Evolutionary conservation across 2,113 vertebrate species (phyloP), one percentile per base, ranked within the genome.

Genomic region (Heptranchias perlo): DNA sequence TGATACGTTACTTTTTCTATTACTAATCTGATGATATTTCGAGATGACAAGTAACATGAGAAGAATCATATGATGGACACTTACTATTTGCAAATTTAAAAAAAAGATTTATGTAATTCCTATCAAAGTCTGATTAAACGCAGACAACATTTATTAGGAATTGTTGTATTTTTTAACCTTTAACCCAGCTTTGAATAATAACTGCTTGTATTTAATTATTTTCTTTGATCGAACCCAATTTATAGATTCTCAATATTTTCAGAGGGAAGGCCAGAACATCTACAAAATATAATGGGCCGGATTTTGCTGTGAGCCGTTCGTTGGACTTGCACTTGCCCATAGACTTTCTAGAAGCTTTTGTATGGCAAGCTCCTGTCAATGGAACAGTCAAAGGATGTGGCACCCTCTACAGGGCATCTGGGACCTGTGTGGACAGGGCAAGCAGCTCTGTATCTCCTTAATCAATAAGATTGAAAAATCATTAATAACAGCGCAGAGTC

Each of bases 191-290:
- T 91, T 91, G 87, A 91, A 91, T 54, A 89, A 89, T 11, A 91
- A 52, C 49, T 76, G 49, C 25, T 91, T 91, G 86, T 35, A 54
- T 91, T 52, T 91, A 23, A 31, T 91, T 91, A 91, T 58, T 58
- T 91, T 91, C 49, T 58, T 91, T 91, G 86, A 89, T 47, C 52
- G 86, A 52, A 89, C 14, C 25, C 52, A 91, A 91, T 91, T 54
- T 89, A 47, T 89, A 47, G 86, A 89, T 31, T 89, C 49, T 89
- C 49, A 54, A 21, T 52, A 21, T 3, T 54, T 91, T 58, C 52
- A 58, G 87, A 58, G 52, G 47, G 7, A 86, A 87, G 87, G 49
- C 31, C 87, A 91, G 49, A 58, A 4, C 25, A 76, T 76, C 69
- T 76, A 76, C 35, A 25, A 76, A 76, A 76, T 76, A 76, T n/a